phyloP scores from a whole-genome alignment of 64 coral and sea anemone genomes.

The Trachythela sp. region DNA sequence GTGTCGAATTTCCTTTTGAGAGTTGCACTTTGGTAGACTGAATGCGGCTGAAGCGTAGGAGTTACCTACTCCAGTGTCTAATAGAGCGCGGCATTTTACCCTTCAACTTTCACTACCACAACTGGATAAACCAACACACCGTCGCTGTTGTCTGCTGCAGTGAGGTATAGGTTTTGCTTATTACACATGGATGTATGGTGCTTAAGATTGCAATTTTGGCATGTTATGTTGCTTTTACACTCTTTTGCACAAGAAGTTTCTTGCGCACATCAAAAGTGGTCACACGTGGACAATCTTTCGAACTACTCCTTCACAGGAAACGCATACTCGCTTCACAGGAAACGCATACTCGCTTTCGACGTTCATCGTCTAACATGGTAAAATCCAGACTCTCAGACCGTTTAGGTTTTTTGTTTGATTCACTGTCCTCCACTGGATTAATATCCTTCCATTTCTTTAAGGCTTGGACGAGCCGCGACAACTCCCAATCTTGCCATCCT shows the following conservation, averaged over 20 bases:
- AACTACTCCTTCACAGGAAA: neutral
- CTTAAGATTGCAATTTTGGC: neutral
- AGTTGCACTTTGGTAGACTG: neutral
- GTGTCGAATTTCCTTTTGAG: neutral
- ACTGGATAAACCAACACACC: neutral
- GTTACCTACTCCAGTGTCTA: neutral
- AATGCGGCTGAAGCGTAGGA: neutral
- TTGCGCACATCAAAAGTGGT: neutral
- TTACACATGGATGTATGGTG: constrained; percentile 20
- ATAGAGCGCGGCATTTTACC: too few relatives aligned
- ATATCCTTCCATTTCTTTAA: too few relatives aligned
- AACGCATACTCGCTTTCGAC: too few relatives aligned
- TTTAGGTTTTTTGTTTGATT: too few relatives aligned
- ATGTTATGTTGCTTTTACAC: neutral
- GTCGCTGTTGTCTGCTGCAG: neutral
- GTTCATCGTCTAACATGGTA: too few relatives aligned
- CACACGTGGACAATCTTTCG: neutral
- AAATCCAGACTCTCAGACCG: too few relatives aligned
- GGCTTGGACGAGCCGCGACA: too few relatives aligned
- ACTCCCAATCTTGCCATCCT: too few relatives aligned
- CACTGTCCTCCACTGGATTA: too few relatives aligned
- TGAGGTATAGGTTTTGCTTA: neutral
- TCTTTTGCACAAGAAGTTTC: neutral
- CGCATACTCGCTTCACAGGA: too few relatives aligned
- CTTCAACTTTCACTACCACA: neutral